A percentile compares a stretch with the other conserved stretches of the same genome.
phyloP scores from a whole-genome alignment of 2,113 vertebrate species.

The Gymnogyps californianus region DNA sequence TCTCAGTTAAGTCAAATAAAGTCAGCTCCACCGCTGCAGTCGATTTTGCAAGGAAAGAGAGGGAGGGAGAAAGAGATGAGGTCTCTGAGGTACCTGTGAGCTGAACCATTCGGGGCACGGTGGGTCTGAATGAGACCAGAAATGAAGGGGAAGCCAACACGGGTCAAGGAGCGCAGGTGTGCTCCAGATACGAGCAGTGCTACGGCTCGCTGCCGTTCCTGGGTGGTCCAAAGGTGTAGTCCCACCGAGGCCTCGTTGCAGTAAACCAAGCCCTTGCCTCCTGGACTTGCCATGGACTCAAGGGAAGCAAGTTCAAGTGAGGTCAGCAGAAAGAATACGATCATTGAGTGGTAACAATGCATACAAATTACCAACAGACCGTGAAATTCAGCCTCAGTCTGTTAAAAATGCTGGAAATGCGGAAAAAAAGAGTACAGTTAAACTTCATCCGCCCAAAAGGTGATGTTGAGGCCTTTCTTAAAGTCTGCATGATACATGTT shows the following conservation, averaged over 20 bases:
- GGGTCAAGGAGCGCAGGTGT: slow-evolving; percentile 55
- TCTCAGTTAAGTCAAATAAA: background rate
- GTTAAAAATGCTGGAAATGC: background rate
- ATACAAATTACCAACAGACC: slow-evolving; percentile 1
- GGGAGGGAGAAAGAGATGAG: background rate
- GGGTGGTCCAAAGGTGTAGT: slow-evolving; percentile 54
- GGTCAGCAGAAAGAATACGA: slow-evolving; percentile 21
- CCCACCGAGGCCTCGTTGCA: background rate
- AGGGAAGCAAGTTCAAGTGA: slow-evolving; percentile 31
- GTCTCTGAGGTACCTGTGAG: background rate
- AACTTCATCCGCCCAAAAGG: background rate
- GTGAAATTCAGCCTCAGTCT: background rate
- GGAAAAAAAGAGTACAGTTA: background rate
- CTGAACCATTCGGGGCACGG: background rate
- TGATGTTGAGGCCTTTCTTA: background rate
- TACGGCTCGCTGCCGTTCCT: background rate
- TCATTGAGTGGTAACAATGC: slow-evolving; percentile 33
- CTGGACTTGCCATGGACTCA: background rate
- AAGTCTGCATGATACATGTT: background rate
- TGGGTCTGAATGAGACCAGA: background rate
- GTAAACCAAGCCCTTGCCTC: slow-evolving; percentile 2
- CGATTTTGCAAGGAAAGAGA: background rate
- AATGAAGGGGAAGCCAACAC: background rate
- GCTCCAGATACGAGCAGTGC: background rate
- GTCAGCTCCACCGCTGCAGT: background rate